A percentile compares a stretch with the other conserved stretches of the same genome.
Conservation (phyloP, 2,888 invertebrate species). For the Sarcophaga rosellei region DNA sequence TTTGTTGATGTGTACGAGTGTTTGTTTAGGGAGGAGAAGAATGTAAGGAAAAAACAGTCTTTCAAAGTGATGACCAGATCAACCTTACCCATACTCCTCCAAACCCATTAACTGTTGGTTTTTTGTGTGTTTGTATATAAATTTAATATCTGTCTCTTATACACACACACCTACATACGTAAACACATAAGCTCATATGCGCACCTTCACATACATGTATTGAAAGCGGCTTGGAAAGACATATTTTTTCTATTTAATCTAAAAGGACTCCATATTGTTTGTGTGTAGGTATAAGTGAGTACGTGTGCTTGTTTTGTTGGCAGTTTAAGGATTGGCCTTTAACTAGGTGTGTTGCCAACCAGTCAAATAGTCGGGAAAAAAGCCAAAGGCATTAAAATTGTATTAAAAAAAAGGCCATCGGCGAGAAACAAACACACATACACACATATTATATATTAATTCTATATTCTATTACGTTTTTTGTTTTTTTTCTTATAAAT, state of each 20-base stretch:
- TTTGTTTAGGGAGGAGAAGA: background rate
- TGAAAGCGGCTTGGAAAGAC: constrained; percentile 27
- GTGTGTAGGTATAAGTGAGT: constrained; percentile 6
- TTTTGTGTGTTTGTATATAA: background rate
- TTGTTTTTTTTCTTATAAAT: background rate
- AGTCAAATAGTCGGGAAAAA: constrained; percentile 39
- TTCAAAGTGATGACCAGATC: constrained; percentile 48
- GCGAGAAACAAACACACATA: constrained; percentile 13
- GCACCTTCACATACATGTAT: background rate
- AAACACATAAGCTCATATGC: background rate
- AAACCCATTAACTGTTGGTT: background rate
- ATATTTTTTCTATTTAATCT: background rate
- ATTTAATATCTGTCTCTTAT: background rate
- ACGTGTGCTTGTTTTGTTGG: constrained; percentile 48
- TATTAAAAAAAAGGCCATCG: constrained; percentile 53
- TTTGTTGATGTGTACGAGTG: background rate
- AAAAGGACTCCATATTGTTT: constrained; percentile 33
- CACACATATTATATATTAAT: background rate
- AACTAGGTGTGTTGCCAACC: constrained; percentile 69
- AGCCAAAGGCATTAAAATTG: constrained; percentile 35
- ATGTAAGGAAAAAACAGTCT: constrained; percentile 22
- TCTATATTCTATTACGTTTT: background rate
- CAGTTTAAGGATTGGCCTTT: constrained; percentile 70
- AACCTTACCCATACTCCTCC: constrained; percentile 4
- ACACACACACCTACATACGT: background rate